Conservation (phyloP, 1,140 invertebrate species). For the Drosophila lacteicornis region DNA sequence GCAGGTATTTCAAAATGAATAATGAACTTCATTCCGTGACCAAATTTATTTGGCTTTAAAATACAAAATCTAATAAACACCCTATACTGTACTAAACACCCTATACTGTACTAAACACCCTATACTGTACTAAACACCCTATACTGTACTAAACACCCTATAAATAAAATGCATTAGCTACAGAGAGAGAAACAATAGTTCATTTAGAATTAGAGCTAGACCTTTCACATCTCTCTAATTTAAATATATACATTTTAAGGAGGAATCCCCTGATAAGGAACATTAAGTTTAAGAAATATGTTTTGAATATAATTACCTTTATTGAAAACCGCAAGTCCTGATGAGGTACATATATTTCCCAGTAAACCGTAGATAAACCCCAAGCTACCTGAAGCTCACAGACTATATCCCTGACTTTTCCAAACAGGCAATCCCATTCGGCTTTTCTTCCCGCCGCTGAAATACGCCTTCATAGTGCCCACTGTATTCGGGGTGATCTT, state of each 20-base stretch:
- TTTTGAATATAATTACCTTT: neutral
- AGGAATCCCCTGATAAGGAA: neutral
- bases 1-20: neutral
- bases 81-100: neutral
- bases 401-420: neutral
- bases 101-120: neutral
- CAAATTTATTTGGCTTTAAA: conserved; percentile 7
- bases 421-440: conserved; percentile 86
- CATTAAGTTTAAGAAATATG: no score
- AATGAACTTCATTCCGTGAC: neutral
- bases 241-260: neutral
- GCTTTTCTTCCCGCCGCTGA: conserved; percentile 87
- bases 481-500: conserved; percentile 88
- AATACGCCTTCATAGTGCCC: conserved; percentile 87
- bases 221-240: no score
- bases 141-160: neutral
- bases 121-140: neutral
- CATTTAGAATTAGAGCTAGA: neutral
- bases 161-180: neutral
- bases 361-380: neutral
- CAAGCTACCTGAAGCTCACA: neutral
- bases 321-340: neutral
- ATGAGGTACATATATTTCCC: neutral
- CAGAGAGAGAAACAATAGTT: neutral
- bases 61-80: conserved; percentile 13